Evolutionary conservation across 2,113 vertebrate species (phyloP), one percentile per base, ranked within the genome.

Genomic region (Pelmatolapia mariae): DNA sequence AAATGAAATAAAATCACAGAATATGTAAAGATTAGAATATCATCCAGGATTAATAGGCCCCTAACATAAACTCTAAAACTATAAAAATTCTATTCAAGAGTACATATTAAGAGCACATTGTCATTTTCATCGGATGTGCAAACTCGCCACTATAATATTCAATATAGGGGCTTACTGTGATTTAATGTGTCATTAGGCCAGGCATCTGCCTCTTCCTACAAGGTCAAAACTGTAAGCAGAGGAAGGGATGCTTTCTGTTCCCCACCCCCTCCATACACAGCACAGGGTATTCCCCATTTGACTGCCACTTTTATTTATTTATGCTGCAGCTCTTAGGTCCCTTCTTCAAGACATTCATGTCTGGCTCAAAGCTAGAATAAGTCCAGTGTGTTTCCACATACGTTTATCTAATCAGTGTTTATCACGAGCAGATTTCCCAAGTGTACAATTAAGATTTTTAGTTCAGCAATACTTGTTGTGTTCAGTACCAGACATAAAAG

Each of bases 271-370:
- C 82, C 31, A 66, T 22, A 7, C 26, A 40, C 45, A 26, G 52
- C 26, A 36, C 45, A 22, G 59, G 61, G 84, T 87, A 57, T 86
- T 86, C 91, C 93, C 68, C 86, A 57, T n/a, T 88, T 59, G 84
- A 79, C 43, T 84, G 36, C 47, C 50, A 90, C 84, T 84, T 93
- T 93, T 91, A 92, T 92, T 95, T 94, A 95, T 95, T 94, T 26
- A 94, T 94, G 52, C 79, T 68, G 57, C 82, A 79, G 43, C 83
- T 84, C 50, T 63, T 36, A 18, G n/a, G 71, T 50, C 40, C 38
- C 22, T 57, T 86, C 53, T 81, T 83, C 7, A 63, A 80, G 29
- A 80, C 71, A 50, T 83, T 80, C 47, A 43, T 86, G 13, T 73
- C 66, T 90, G 85, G 29, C 81, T 84, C 29, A 45, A n/a, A 71